Percentiles rank a stretch among this genome's conserved stretches.
phyloP scores from a whole-genome alignment of 2,888 invertebrate genomes.

The Halictus quadricinctus region DNA sequence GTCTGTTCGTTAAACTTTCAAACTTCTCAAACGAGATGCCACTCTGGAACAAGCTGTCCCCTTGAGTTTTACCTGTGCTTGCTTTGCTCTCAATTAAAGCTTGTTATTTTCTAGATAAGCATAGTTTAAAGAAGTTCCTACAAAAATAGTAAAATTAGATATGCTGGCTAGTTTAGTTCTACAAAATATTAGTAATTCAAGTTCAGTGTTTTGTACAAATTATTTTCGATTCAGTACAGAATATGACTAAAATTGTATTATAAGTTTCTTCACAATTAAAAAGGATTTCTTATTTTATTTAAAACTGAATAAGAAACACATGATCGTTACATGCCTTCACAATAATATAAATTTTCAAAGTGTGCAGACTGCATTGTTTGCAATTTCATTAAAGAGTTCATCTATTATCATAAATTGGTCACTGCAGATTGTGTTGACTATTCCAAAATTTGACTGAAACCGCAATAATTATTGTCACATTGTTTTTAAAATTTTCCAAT shows the following conservation, averaged over 20 bases:
- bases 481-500: too few species aligned
- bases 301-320: neutral
- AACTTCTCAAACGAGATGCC: conserved; percentile 35
- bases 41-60: conserved; percentile 6
- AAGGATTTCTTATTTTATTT: neutral
- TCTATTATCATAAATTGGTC: too few species aligned
- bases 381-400: too few species aligned
- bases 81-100: conserved; percentile 44
- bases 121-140: neutral
- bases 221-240: neutral
- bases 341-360: too few species aligned
- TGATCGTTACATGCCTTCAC: neutral
- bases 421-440: too few species aligned
- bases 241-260: neutral
- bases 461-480: too few species aligned
- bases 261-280: neutral
- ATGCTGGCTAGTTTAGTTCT: neutral
- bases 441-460: too few species aligned
- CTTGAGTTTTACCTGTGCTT: conserved; percentile 8
- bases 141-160: neutral
- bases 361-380: too few species aligned
- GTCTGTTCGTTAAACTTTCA: conserved; percentile 27
- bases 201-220: neutral
- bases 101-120: conserved; percentile 20
- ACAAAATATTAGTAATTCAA: neutral